Evolutionary conservation across 2,797 vertebrate genomes (phyloP).

Genomic region (Spondyliosoma cantharus): DNA sequence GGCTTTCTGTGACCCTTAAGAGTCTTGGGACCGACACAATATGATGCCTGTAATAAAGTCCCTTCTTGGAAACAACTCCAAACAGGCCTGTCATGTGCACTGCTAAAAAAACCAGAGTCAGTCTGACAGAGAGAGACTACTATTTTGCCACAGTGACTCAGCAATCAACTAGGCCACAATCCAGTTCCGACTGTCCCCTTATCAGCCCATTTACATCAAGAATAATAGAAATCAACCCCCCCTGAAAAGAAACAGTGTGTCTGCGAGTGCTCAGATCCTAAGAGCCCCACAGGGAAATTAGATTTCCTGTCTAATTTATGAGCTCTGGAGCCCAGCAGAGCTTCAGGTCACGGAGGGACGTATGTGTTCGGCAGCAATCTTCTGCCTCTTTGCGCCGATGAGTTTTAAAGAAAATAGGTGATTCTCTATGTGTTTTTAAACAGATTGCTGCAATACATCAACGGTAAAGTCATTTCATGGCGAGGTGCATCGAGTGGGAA

Average conservation of each 20-base stretch:
- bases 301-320: conserved; percentile 81
- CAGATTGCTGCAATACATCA: conserved; percentile 68
- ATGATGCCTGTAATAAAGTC: conserved; percentile 39
- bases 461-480: conserved; percentile 36
- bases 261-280: conserved; percentile 57
- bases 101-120: conserved; percentile 24
- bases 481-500: conserved; percentile 32
- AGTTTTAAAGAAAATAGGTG: conserved; percentile 62
- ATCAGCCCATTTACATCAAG: conserved; percentile 78
- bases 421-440: conserved; percentile 54
- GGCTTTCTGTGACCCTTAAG: conserved; percentile 39
- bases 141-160: conserved; percentile 70
- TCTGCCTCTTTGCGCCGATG: conserved; percentile 57
- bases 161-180: conserved; percentile 71
- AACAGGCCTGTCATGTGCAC: conserved; percentile 39
- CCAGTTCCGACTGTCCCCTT: conserved; percentile 63
- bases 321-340: conserved; percentile 69
- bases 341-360: conserved; percentile 65
- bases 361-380: conserved; percentile 58
- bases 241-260: conserved; percentile 68
- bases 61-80: conserved; percentile 1
- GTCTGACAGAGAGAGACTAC: conserved; percentile 45
- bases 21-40: conserved; percentile 25
- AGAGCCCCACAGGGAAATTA: conserved; percentile 79
- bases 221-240: conserved; percentile 71